phyloP scores from a whole-genome alignment of 2,797 vertebrate genomes.

The Saxicola maurus region DNA sequence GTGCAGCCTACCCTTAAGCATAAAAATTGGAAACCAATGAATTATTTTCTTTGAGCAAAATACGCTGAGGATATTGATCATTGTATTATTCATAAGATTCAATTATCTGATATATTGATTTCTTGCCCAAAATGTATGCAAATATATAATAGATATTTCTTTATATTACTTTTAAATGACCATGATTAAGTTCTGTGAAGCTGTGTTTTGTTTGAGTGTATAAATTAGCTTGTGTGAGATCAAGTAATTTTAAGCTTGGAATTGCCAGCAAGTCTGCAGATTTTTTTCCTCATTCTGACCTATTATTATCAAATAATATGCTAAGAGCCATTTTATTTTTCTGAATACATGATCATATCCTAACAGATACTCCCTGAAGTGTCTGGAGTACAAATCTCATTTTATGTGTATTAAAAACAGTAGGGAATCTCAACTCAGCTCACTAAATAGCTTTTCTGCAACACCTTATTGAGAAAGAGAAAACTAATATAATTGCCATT shows the following conservation, averaged over 20 bases:
- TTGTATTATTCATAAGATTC: neutral
- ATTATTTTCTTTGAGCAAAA: neutral
- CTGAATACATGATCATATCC: neutral
- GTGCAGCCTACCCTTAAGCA: neutral
- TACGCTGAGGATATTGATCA: neutral
- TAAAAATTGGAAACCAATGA: neutral
- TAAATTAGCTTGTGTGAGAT: neutral
- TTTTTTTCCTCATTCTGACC: neutral
- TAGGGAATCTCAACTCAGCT: slow-evolving; percentile 41
- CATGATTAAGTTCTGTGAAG: neutral
- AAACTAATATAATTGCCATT: slow-evolving; percentile 41
- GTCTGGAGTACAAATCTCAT: slow-evolving; percentile 36
- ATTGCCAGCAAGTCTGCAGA: neutral
- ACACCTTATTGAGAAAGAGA: slow-evolving; percentile 36
- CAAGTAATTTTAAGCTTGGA: neutral
- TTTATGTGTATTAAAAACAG: slow-evolving; percentile 43
- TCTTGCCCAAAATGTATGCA: neutral
- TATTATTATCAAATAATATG: neutral
- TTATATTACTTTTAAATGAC: neutral
- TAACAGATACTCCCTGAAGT: slow-evolving; percentile 31
- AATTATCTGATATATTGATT: neutral
- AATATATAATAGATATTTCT: neutral
- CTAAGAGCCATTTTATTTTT: slow-evolving; percentile 7
- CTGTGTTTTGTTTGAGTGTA: neutral
- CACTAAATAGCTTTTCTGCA: slow-evolving; percentile 36